phyloP scores from a whole-genome alignment of 2,888 invertebrate species.

The Bibio marci region DNA sequence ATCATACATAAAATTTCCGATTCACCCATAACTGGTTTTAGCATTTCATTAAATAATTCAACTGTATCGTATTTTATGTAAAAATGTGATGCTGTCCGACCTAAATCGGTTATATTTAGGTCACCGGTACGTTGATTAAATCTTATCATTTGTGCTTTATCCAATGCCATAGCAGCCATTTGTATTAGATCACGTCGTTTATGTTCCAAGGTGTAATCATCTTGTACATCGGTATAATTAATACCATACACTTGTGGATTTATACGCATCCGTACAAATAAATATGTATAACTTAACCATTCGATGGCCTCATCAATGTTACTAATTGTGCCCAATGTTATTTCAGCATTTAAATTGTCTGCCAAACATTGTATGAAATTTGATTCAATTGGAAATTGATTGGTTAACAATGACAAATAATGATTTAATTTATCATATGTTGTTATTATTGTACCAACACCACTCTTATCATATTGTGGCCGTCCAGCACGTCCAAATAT shows the following conservation, averaged over 20 bases:
- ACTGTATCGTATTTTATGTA: constrained; percentile 95
- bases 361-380: constrained; percentile 82
- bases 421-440: constrained; percentile 79
- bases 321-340: constrained; percentile 88
- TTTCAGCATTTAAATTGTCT: constrained; percentile 97
- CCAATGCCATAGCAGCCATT: constrained; percentile 65
- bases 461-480: constrained; percentile 90
- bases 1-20: constrained; percentile 79
- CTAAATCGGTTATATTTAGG: constrained; percentile 65
- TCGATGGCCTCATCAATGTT: constrained; percentile 91
- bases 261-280: constrained; percentile 82
- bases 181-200: constrained; percentile 64
- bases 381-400: constrained; percentile 96
- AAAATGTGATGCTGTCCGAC: constrained; percentile 92
- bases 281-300: constrained; percentile 95
- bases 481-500: constrained; percentile 98
- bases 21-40: constrained; percentile 68
- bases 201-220: constrained; percentile 63
- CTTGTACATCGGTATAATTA: constrained; percentile 41
- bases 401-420: constrained; percentile 83
- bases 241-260: constrained; percentile 69
- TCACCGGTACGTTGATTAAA: constrained; percentile 74
- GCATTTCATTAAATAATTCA: constrained; percentile 73
- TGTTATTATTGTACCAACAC: constrained; percentile 92
- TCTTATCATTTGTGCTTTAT: constrained; percentile 87